These are phyloP conservation scores for Drosophila mimica DNA, from an alignment of 2,888 invertebrate genomes.

Conservation along the genomic window DNA sequence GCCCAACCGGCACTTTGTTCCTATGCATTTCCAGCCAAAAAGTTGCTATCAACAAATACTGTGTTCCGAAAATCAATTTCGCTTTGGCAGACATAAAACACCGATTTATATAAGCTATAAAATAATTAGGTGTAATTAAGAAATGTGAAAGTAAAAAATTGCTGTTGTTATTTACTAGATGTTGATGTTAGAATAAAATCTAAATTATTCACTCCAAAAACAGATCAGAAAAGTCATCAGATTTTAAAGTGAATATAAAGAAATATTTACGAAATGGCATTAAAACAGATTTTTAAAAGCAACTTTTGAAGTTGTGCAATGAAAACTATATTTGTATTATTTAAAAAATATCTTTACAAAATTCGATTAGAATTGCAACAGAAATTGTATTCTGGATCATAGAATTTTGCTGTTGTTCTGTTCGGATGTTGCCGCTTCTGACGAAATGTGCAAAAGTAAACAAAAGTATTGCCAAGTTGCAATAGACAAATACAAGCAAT, in stretches of 20 bases:
- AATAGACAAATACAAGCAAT: slow-evolving; percentile 66
- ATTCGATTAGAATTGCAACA: neutral
- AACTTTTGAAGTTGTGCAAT: neutral
- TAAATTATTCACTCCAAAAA: neutral
- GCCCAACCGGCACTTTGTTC: slow-evolving; percentile 36
- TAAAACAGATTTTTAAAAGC: neutral
- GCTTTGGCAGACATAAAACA: neutral
- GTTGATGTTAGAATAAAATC: neutral
- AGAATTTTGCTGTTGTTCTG: slow-evolving; percentile 6
- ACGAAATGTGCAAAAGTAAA: slow-evolving; percentile 78
- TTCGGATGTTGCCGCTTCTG: slow-evolving; percentile 32
- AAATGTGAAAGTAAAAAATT: neutral
- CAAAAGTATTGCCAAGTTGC: slow-evolving; percentile 79
- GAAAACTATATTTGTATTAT: neutral
- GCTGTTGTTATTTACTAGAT: neutral
- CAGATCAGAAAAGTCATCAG: no score
- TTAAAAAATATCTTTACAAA: neutral
- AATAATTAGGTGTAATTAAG: no score
- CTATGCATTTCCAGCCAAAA: slow-evolving; percentile 62
- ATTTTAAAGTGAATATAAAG: neutral
- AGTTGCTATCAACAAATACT: neutral
- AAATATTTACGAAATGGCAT: neutral
- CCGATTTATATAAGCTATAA: neutral
- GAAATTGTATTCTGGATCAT: slow-evolving; percentile 32
- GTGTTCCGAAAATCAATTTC: slow-evolving; percentile 10